These are phyloP conservation scores for Lagopus muta DNA, from an alignment of 2,113 vertebrate genomes.

Conservation along the genomic window DNA sequence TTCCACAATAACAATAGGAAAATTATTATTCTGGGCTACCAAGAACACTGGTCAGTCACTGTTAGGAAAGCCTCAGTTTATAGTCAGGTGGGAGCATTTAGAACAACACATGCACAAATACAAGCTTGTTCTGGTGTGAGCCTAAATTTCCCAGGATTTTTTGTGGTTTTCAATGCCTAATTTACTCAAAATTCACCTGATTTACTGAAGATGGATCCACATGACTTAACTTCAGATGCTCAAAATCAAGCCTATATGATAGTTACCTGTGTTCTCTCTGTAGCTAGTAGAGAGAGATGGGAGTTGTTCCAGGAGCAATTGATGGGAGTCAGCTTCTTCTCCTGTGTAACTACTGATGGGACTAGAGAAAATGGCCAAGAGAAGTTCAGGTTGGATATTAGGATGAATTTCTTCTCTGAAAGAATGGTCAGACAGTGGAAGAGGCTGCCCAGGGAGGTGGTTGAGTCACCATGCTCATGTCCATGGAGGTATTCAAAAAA, in stretches of 20 bases:
- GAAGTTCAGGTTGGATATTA: too few relatives aligned
- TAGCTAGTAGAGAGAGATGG: not conserved
- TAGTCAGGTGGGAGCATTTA: not conserved
- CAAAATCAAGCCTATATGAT: not conserved
- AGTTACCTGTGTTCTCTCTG: not conserved
- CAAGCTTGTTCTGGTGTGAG: not conserved
- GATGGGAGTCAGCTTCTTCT: too few relatives aligned
- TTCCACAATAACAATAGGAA: not conserved
- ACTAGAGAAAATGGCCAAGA: too few relatives aligned
- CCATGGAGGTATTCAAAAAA: too few relatives aligned
- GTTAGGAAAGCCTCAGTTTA: not conserved
- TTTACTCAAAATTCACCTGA: not conserved
- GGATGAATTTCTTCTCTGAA: too few relatives aligned
- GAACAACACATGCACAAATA: fast-evolving
- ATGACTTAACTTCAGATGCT: not conserved
- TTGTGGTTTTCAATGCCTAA: not conserved
- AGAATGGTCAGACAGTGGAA: too few relatives aligned
- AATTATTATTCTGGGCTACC: not conserved
- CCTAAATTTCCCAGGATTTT: not conserved
- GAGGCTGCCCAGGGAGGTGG: too few relatives aligned
- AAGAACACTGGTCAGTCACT: not conserved
- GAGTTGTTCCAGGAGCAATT: not conserved
- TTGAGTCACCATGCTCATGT: too few relatives aligned
- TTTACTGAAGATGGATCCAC: not conserved
- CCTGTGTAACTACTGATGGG: too few relatives aligned